Conservation (phyloP, 2,113 vertebrate genomes). For the Butorides virescens region DNA sequence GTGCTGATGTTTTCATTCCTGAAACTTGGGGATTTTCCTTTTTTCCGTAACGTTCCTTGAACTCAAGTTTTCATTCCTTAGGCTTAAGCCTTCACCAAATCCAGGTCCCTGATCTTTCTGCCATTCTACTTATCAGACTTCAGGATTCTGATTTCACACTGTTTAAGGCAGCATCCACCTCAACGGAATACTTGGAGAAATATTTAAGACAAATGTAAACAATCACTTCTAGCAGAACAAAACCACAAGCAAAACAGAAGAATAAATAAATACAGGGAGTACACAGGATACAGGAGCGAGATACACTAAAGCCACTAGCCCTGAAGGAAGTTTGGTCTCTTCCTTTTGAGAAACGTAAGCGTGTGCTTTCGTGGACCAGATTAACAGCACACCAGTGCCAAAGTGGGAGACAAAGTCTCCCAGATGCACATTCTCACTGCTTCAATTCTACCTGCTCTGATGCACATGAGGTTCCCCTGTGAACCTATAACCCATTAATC, state of each 20-base stretch:
- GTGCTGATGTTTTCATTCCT: background rate
- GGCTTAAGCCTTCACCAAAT: background rate
- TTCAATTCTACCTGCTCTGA: background rate
- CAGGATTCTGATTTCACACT: background rate
- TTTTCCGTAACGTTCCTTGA: background rate
- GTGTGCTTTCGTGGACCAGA: background rate
- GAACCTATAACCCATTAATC: background rate
- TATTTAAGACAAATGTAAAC: background rate
- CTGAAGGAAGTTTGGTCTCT: background rate
- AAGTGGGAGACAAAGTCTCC: background rate
- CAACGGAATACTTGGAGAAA: background rate
- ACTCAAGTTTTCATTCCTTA: background rate
- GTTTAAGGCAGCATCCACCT: background rate
- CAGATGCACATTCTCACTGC: background rate
- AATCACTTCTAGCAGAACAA: background rate
- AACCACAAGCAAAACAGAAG: background rate
- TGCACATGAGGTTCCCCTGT: background rate
- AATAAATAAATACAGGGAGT: background rate
- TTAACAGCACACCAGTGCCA: accelerated
- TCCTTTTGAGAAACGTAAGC: accelerated
- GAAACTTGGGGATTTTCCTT: background rate
- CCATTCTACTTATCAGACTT: background rate
- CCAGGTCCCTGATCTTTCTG: background rate
- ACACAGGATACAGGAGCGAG: background rate
- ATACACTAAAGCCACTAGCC: background rate